phyloP scores from a whole-genome alignment of 2,888 invertebrate genomes.

The Eurytoma californica region DNA sequence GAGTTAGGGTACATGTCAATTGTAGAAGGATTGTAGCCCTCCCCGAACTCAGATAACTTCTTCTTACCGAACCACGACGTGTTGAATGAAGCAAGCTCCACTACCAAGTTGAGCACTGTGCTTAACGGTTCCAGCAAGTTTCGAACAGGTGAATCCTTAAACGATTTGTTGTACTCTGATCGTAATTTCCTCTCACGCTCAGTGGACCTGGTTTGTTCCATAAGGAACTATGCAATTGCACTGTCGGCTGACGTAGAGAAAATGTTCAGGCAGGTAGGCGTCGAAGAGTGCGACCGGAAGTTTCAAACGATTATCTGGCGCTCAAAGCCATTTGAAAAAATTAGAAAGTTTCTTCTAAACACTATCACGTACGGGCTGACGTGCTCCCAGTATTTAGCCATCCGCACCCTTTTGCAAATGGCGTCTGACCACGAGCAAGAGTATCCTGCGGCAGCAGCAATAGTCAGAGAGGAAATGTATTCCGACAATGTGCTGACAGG shows the following conservation, averaged over 20 bases:
- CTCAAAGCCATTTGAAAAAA: too few species aligned
- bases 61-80: slow-evolving; percentile 17
- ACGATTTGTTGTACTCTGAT: neutral
- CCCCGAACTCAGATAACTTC: neutral
- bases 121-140: slow-evolving; percentile 3
- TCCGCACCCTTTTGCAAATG: neutral
- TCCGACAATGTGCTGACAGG: slow-evolving; percentile 7
- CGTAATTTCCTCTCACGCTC: neutral
- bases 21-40: neutral
- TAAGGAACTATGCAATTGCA: neutral
- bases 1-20: neutral
- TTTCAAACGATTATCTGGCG: neutral
- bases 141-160: neutral
- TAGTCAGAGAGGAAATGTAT: neutral
- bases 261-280: slow-evolving; percentile 3
- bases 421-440: neutral
- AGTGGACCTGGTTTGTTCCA: neutral
- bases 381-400: neutral
- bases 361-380: slow-evolving; percentile 4
- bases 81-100: neutral
- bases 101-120: too few species aligned
- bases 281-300: neutral
- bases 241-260: neutral
- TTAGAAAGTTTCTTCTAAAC: neutral
- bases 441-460: neutral